Conservation (phyloP, 2,888 invertebrate species). For the Autographa pulchrina region DNA sequence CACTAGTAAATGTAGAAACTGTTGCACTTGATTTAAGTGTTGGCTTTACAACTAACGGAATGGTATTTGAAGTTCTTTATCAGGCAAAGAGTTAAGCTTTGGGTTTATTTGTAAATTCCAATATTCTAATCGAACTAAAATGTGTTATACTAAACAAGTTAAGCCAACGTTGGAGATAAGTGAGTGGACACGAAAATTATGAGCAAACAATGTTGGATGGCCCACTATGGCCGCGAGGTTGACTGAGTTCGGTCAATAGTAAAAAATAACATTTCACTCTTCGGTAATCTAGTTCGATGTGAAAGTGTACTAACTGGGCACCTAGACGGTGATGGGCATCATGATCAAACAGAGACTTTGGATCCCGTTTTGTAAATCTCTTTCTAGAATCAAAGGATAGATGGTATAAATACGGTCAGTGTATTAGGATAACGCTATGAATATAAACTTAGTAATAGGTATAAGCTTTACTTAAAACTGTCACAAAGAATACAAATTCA, state of each 20-base stretch:
- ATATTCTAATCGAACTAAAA: slow-evolving; percentile 63
- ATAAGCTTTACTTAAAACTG: not conserved
- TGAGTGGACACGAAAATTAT: slow-evolving; percentile 65
- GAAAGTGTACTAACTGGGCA: slow-evolving; percentile 43
- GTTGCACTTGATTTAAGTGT: slow-evolving; percentile 17
- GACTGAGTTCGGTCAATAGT: slow-evolving; percentile 67
- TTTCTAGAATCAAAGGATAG: not conserved
- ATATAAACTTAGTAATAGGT: too few species aligned
- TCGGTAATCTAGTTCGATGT: slow-evolving; percentile 40
- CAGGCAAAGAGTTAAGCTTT: slow-evolving; percentile 55
- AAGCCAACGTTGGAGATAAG: slow-evolving; percentile 70
- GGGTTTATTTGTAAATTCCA: slow-evolving; percentile 41
- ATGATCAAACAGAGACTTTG: not conserved
- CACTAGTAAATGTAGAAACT: slow-evolving; percentile 9
- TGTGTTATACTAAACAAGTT: slow-evolving; percentile 58
- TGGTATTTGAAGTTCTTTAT: slow-evolving; percentile 32
- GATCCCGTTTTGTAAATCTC: not conserved
- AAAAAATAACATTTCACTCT: slow-evolving; percentile 54
- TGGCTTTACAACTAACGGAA: slow-evolving; percentile 30
- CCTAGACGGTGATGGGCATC: not conserved
- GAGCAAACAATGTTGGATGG: slow-evolving; percentile 73
- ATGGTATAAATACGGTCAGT: too few species aligned
- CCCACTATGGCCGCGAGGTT: slow-evolving; percentile 67
- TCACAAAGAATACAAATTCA: not conserved
- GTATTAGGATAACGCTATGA: too few species aligned